These are phyloP conservation scores for Conchocele bisecta DNA, from an alignment of 2,888 invertebrate genomes.

Conservation along the genomic window DNA sequence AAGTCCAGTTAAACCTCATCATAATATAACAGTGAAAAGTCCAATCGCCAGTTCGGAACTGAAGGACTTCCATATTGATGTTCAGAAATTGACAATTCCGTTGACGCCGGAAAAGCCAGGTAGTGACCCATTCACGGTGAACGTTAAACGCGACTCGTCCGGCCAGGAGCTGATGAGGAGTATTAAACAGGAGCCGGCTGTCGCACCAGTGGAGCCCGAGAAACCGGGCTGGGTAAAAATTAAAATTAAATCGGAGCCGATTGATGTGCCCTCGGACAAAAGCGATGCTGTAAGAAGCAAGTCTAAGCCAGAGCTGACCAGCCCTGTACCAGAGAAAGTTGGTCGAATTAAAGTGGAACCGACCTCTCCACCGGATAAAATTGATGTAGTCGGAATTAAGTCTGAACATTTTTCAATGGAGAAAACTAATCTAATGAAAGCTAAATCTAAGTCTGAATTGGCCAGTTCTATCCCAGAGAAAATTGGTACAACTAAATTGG, in stretches of 20 bases:
- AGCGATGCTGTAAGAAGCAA: too few species aligned
- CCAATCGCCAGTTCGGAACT: slow-evolving; percentile 55
- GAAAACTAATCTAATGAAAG: too few species aligned
- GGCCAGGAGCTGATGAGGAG: slow-evolving; percentile 41
- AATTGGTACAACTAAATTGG: too few species aligned
- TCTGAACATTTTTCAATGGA: too few species aligned
- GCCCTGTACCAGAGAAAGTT: too few species aligned
- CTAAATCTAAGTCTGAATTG: too few species aligned
- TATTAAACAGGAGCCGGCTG: slow-evolving; percentile 16
- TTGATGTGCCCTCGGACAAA: too few species aligned
- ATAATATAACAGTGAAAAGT: slow-evolving; percentile 55
- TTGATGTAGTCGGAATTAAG: too few species aligned
- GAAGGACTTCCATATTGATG: slow-evolving; percentile 47
- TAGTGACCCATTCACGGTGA: slow-evolving; percentile 42
- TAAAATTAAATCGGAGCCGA: background rate
- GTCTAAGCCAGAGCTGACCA: too few species aligned
- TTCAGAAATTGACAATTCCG: slow-evolving; percentile 49
- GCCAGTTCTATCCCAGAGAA: too few species aligned
- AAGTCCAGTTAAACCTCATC: slow-evolving; percentile 56
- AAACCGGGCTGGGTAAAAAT: background rate
- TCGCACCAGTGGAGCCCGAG: background rate
- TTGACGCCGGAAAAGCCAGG: slow-evolving; percentile 50
- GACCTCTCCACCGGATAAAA: too few species aligned
- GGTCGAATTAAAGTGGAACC: too few species aligned
- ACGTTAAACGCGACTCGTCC: slow-evolving; percentile 42